Conservation (phyloP, 2,113 vertebrate species). For the Megaceryle maxima region DNA sequence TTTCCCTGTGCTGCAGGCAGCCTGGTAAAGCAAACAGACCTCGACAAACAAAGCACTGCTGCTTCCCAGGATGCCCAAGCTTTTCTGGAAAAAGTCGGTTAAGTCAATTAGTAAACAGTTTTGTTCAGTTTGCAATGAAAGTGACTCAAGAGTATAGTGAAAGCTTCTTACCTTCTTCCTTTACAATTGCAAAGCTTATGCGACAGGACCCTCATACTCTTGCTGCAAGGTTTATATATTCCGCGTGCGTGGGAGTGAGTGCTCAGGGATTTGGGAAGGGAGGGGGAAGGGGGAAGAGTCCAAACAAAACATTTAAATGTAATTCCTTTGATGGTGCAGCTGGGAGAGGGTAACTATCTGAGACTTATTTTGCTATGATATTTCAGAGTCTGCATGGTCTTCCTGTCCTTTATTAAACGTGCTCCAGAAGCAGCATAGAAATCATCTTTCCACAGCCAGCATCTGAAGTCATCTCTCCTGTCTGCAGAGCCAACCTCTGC, state of each 20-base stretch:
- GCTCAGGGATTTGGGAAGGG: slow-evolving; percentile 3
- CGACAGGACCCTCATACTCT: background rate
- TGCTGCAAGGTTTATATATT: background rate
- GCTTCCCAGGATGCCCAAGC: background rate
- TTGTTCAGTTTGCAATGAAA: background rate
- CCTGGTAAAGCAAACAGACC: background rate
- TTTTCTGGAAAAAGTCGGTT: background rate
- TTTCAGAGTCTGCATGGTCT: background rate
- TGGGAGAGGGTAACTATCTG: slow-evolving; percentile 12
- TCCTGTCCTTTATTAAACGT: background rate
- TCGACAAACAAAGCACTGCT: background rate
- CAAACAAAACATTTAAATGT: slow-evolving; percentile 26
- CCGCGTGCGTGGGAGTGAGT: background rate
- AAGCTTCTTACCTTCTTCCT: background rate
- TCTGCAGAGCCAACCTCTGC: background rate
- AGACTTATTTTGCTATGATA: background rate
- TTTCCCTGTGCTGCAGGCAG: background rate
- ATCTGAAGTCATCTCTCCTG: background rate
- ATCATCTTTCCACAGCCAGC: background rate
- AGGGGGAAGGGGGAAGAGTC: background rate
- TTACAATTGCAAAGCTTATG: background rate
- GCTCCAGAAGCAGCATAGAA: background rate
- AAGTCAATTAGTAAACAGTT: background rate
- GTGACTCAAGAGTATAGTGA: background rate
- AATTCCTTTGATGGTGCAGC: slow-evolving; percentile 18